Conservation (phyloP, 2,113 vertebrate species). For the Rana temporaria region DNA sequence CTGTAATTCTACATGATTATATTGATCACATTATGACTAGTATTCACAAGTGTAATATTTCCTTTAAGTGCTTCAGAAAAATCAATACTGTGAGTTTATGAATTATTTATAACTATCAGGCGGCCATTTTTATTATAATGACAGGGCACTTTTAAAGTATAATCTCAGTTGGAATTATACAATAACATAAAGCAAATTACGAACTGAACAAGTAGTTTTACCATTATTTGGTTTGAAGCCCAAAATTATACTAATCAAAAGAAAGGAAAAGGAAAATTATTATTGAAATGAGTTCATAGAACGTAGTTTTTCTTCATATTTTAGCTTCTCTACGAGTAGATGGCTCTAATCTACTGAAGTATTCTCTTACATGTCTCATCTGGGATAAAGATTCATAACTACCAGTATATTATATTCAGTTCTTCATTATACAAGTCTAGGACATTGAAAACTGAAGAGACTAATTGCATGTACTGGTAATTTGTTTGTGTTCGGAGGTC, state of each 20-base stretch:
- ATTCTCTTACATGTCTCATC: not conserved
- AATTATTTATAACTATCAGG: conserved; percentile 45
- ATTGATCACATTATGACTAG: conserved; percentile 51
- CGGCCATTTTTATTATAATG: conserved; percentile 28
- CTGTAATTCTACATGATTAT: conserved; percentile 50
- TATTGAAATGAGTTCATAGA: conserved; percentile 16
- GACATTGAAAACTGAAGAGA: not conserved
- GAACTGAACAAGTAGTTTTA: conserved; percentile 19
- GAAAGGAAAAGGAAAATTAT: not conserved
- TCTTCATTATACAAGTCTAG: not conserved
- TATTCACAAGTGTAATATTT: conserved; percentile 58
- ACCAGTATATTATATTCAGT: not conserved
- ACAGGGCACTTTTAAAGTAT: conserved; percentile 15
- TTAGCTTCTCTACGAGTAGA: not conserved
- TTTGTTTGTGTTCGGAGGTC: too few species aligned
- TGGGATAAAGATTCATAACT: not conserved
- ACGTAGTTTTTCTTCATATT: conserved; percentile 2
- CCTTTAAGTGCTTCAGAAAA: conserved; percentile 56
- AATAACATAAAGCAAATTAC: conserved; percentile 38
- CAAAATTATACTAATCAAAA: conserved; percentile 40
- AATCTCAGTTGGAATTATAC: conserved; percentile 30
- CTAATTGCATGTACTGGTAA: too few species aligned
- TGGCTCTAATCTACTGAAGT: conserved; percentile 3
- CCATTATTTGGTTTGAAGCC: conserved; percentile 38
- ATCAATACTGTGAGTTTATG: conserved; percentile 51